Evolutionary conservation across 2,113 vertebrate species (phyloP), one percentile per base, ranked within the genome.

Genomic region (Origma solitaria): DNA sequence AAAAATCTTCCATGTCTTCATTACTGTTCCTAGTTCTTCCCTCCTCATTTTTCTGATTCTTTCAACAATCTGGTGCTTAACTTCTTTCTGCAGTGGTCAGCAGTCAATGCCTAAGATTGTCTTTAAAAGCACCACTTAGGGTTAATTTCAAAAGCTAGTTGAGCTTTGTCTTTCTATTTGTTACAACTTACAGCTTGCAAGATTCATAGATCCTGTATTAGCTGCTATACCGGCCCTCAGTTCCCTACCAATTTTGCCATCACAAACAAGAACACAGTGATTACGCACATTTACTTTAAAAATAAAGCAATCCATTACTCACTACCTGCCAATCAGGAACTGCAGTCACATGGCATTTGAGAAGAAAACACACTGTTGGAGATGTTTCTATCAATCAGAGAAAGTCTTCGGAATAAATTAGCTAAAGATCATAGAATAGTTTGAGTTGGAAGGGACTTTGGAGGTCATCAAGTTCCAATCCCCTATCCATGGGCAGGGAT

Each of bases 11-110:
- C 2, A 0, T 53, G 11, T 62, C 33, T 81, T 81, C 49, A 53
- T 65, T 53, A 62, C 8, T 4, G 0, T 14, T 89, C 15, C 12
- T 45, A 17, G 0, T 24, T 13, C 9, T 7, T 1, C 0, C 4
- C 9, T 11, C 6, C 8, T 54, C 9, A 49, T 64, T 91, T 85
- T 78, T 62, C 22, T 78, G n/a, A 45, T 82, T 45, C 23, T 50
- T 60, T 76, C 15, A 66, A 45, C 17, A 69, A 28, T 58, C 9
- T 21, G 25, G 8, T 65, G 28, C 38, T 58, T 28, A 31, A 27
- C 13, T 49, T 76, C 92, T 40, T 69, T 61, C 28, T 78, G 3
- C 25, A 89, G 15, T 25, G 17, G 47, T 76, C 53, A 75, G 69
- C 23, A 64, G 40, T 44, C 31, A 68, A 9, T 35, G 10, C 11